Evolutionary conservation across 2,888 invertebrate species (phyloP).

Genomic region (Helleia helle): DNA sequence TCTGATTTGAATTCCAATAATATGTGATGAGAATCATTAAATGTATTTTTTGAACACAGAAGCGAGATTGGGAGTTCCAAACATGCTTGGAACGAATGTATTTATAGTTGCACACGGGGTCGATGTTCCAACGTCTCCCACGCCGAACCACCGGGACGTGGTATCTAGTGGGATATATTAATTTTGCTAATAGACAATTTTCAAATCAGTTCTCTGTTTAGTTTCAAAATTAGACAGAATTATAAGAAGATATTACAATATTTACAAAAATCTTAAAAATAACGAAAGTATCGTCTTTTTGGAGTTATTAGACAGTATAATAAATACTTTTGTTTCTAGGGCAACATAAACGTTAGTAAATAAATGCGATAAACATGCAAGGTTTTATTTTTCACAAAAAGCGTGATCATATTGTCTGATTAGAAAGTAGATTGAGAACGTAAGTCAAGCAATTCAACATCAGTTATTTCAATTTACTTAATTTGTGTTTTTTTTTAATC

Average conservation of each 20-base stretch:
- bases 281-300: no score
- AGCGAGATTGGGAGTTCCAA: slow-evolving; percentile 29
- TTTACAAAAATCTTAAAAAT: no score
- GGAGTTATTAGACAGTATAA: no score
- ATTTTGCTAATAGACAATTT: slow-evolving; percentile 15
- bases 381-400: neutral
- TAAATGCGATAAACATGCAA: no score
- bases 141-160: slow-evolving; percentile 39
- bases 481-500: no score
- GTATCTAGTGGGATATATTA: slow-evolving; percentile 33
- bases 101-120: slow-evolving; percentile 67
- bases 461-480: no score
- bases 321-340: no score
- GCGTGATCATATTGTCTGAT: neutral
- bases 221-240: no score
- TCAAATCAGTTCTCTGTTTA: neutral
- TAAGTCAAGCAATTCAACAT: neutral
- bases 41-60: slow-evolving; percentile 22
- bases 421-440: neutral
- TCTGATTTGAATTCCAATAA: no score
- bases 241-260: no score
- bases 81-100: slow-evolving; percentile 54
- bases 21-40: slow-evolving; percentile 9
- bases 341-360: no score
- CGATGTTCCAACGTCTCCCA: slow-evolving; percentile 62